phyloP scores from a whole-genome alignment of 2,797 vertebrate genomes.

The Pangasius mekongensis region DNA sequence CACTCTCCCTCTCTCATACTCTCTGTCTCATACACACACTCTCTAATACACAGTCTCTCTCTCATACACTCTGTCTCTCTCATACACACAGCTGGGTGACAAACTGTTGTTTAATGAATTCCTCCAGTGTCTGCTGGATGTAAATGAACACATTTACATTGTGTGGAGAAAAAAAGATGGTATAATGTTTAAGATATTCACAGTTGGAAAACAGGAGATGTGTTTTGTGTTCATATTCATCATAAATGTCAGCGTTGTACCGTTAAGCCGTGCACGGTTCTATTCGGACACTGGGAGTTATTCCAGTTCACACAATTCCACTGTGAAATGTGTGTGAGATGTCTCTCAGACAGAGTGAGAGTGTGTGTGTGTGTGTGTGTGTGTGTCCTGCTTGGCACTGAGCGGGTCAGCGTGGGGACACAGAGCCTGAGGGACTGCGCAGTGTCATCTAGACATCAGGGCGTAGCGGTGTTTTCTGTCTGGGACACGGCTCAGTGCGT shows the following conservation, averaged over 20 bases:
- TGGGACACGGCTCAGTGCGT: background rate
- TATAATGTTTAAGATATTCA: background rate
- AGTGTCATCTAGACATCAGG: background rate
- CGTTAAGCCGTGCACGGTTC: too few relatives aligned
- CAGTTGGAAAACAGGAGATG: background rate
- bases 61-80: background rate
- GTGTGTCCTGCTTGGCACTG: background rate
- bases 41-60: too few relatives aligned
- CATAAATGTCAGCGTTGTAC: background rate
- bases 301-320: background rate
- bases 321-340: background rate
- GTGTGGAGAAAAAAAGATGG: background rate
- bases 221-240: background rate
- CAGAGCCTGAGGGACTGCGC: background rate
- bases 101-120: slow-evolving; percentile 10
- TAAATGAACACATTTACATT: background rate
- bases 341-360: background rate
- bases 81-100: slow-evolving; percentile 4
- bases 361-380: slow-evolving; percentile 2
- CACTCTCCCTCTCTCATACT: too few relatives aligned
- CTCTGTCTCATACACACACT: background rate
- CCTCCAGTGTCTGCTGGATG: background rate
- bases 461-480: background rate
- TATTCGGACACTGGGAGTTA: background rate
- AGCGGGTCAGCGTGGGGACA: slow-evolving; percentile 26